These are phyloP conservation scores for Bos indicus DNA, from an alignment of 2,113 vertebrate species.

Conservation along the genomic window DNA sequence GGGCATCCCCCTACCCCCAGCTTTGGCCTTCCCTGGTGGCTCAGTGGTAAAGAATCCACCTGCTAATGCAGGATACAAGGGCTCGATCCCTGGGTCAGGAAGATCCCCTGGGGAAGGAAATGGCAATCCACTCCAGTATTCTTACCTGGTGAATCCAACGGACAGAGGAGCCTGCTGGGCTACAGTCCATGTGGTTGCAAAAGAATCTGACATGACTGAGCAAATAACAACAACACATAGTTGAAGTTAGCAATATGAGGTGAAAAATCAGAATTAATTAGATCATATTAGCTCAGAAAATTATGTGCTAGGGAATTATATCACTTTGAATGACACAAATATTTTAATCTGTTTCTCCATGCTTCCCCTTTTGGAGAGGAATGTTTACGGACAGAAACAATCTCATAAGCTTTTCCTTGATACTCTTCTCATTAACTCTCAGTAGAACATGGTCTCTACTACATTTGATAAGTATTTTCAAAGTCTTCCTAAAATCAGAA, in stretches of 20 bases:
- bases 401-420: not conserved
- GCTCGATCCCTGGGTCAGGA: not conserved
- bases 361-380: not conserved
- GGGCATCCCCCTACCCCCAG: not conserved
- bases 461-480: not conserved
- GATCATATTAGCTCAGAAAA: not conserved
- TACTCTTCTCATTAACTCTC: not conserved
- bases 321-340: not conserved
- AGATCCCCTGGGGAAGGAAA: not conserved
- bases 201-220: not conserved
- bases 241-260: not conserved
- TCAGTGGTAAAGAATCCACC: not conserved
- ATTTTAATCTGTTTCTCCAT: not conserved
- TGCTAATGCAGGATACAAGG: not conserved
- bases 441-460: not conserved
- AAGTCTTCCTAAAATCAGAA: not conserved
- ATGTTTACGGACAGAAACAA: not conserved
- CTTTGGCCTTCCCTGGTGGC: not conserved
- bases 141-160: not conserved
- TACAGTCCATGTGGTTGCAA: not conserved
- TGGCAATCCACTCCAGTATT: not conserved
- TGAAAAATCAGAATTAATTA: conserved; percentile 23
- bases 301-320: not conserved
- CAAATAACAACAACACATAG: not conserved
- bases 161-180: not conserved